Evolutionary conservation across 2,113 vertebrate species (phyloP).

Genomic region (Silurus glanis): DNA sequence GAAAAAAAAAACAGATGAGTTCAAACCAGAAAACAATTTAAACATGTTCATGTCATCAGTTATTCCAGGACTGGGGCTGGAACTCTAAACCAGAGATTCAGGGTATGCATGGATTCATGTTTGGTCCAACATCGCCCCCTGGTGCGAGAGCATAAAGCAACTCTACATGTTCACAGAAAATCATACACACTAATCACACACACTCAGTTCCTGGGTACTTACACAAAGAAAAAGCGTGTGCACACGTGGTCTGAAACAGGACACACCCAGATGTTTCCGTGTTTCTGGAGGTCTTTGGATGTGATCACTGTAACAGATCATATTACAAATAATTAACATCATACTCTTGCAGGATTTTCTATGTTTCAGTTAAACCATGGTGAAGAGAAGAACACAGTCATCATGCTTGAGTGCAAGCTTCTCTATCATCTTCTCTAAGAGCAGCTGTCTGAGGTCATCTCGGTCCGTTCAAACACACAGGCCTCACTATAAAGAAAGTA

Average conservation of each 20-base stretch:
- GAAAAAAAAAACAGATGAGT: not conserved
- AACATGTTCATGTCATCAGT: not conserved
- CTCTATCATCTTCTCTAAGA: not conserved
- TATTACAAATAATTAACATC: not conserved
- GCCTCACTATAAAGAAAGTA: not conserved
- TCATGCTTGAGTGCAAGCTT: not conserved
- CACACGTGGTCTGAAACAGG: constrained; percentile 98
- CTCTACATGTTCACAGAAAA: not conserved
- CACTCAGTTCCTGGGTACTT: constrained; percentile 66
- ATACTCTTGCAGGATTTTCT: not conserved
- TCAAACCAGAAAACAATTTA: not conserved
- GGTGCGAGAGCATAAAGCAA: not conserved
- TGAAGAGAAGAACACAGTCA: not conserved
- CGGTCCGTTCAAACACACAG: not conserved
- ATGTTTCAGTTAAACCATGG: not conserved
- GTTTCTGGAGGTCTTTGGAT: constrained; percentile 98
- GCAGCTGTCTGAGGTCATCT: not conserved
- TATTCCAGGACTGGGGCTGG: not conserved
- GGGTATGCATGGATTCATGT: not conserved
- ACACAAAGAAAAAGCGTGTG: constrained; percentile 99
- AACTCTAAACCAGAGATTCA: not conserved
- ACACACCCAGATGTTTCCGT: constrained; percentile 99
- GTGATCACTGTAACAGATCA: constrained; percentile 85
- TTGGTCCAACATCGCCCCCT: not conserved
- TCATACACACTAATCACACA: not conserved